Base-by-base conservation (phyloP, 2,797 vertebrate species). In the Rhabdomys pumilio region DNA sequence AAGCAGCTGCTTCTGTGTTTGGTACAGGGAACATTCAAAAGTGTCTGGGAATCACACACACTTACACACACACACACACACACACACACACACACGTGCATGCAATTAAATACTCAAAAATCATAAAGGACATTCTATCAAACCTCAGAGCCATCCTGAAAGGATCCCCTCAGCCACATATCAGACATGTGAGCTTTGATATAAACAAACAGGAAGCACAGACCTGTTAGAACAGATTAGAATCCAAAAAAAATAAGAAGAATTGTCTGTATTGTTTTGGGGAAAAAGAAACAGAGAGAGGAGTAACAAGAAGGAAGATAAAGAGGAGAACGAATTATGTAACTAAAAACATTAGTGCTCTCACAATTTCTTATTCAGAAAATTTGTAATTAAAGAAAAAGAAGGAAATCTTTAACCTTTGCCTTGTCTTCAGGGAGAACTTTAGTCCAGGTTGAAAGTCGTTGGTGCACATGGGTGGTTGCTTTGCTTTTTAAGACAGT, bases 291-390 rank as follows among this genome's bases (percentile, higher is more conserved):
- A 15, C 20, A 41, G 79, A 41, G 10, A 61, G 65, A 29, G 53
- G 4, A 4, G 26, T 65, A 50, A 79, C n/a, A 84, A 20, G 9
- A 19, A 38, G 34, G 20, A 89, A 38, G 8, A 22, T 22, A 14
- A 17, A 76, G 67, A 90, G 13, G 20, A 38, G 34, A 55, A 92
- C 90, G 3, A 73, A 41, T 50, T 17, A 81, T 88, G 24, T 67
- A n/a, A 65, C 57, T 76, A 85, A 86, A 65, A 47, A 85, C 93
- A 86, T 93, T 11, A 69, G 89, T 73, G n/a, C 24, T 72, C 47
- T 34, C 11, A 1, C 53, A 73, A 69, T 22, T 75, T 53, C 57
- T 94, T 79, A 24, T 72, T 85, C 17, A 90, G 65, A 94, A 93
- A 69, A 87, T 84, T 47, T 63, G 4, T 83, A 91, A 79, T 73